These are phyloP conservation scores for Leptinotarsa juncta DNA, from an alignment of 2,888 invertebrate species.

Conservation along the genomic window DNA sequence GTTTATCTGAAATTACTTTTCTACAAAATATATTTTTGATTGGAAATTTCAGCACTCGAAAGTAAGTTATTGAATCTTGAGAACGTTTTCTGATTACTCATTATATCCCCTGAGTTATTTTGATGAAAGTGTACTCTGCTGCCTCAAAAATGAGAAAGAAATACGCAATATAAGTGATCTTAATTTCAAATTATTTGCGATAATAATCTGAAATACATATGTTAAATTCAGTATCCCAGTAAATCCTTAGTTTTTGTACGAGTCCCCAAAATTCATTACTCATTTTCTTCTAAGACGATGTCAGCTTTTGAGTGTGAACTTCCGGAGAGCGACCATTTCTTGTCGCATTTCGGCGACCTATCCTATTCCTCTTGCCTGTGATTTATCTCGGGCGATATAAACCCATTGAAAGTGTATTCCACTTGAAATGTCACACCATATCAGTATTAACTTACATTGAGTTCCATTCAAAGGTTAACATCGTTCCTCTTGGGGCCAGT, in stretches of 20 bases:
- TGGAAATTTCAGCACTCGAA: too few relatives aligned
- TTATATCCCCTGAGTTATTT: too few relatives aligned
- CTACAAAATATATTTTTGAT: too few relatives aligned
- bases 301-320: slow-evolving; percentile 15
- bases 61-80: too few relatives aligned
- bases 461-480: slow-evolving; percentile 2
- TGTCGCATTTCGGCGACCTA: slow-evolving; percentile 6
- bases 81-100: too few relatives aligned
- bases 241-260: background rate
- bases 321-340: slow-evolving; percentile 4
- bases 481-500: background rate
- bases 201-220: background rate
- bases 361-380: slow-evolving; percentile 1
- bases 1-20: too few relatives aligned
- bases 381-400: background rate
- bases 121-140: too few relatives aligned
- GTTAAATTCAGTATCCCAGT: background rate
- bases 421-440: slow-evolving; percentile 13
- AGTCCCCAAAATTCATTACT: background rate
- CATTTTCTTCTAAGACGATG: slow-evolving; percentile 15
- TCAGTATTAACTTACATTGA: background rate
- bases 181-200: background rate
- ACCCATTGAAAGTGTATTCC: slow-evolving; percentile 12
- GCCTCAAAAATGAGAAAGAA: background rate
- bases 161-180: background rate